Evolutionary conservation across 23 tunicate genomes (phyloP).

Genomic region (Halocynthia aurantium): DNA sequence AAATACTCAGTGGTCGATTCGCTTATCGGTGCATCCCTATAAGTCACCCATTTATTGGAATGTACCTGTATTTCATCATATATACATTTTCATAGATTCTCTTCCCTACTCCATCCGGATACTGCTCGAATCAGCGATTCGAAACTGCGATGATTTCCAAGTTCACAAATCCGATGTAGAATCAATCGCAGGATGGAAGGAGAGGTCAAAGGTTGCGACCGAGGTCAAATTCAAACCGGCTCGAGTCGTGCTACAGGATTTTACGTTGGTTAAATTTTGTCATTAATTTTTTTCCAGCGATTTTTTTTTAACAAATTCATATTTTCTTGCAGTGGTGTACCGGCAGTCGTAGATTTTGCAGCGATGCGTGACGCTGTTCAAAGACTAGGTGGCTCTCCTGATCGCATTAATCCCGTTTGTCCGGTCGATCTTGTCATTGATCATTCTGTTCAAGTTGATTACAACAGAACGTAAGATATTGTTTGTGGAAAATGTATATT

Average conservation of each 20-base stretch:
- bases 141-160: constrained; percentile 94
- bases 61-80: too few species aligned
- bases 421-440: constrained; percentile 98
- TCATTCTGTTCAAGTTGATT: constrained; percentile 98
- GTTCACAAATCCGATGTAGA: constrained; percentile 54
- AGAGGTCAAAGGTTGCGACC: constrained; percentile 47
- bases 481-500: too few species aligned
- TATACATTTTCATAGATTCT: constrained; percentile 28
- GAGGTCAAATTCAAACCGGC: constrained; percentile 91
- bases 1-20: too few species aligned
- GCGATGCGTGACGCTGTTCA: constrained; percentile 98
- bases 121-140: constrained; percentile 82
- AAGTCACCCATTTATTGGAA: too few species aligned
- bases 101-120: constrained; percentile 83
- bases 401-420: constrained; percentile 89
- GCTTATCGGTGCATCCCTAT: too few species aligned
- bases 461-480: constrained; percentile 53
- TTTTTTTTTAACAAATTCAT: background rate
- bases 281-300: background rate
- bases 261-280: constrained; percentile 61
- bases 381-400: constrained; percentile 82
- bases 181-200: constrained; percentile 64
- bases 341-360: constrained; percentile 98
- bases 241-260: constrained; percentile 90
- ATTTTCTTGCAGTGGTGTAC: constrained; percentile 75